Percentiles rank a stretch among this genome's conserved stretches.
Evolutionary conservation across 2,888 invertebrate genomes (phyloP).

Genomic region (Drosophila rellima): DNA sequence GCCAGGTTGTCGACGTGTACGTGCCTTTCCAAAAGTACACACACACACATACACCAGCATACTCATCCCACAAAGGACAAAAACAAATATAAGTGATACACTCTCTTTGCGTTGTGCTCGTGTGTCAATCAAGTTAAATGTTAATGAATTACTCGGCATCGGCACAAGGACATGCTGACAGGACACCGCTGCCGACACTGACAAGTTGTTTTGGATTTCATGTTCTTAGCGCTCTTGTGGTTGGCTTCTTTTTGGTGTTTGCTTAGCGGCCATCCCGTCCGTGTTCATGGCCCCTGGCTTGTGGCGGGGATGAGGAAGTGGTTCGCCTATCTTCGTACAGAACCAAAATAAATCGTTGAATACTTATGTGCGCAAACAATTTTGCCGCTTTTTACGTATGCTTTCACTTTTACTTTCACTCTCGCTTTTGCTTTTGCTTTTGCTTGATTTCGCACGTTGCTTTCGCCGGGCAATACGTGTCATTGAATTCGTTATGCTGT

Average conservation of each 20-base stretch:
- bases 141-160: slow-evolving; percentile 77
- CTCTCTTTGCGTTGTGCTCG: slow-evolving; percentile 36
- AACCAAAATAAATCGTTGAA: slow-evolving; percentile 73
- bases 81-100: neutral
- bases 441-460: slow-evolving; percentile 39
- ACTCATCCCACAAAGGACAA: neutral
- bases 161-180: slow-evolving; percentile 72
- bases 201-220: slow-evolving; percentile 68
- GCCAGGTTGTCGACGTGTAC: slow-evolving; percentile 33
- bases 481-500: slow-evolving; percentile 77
- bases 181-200: slow-evolving; percentile 57
- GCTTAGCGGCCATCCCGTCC: slow-evolving; percentile 3
- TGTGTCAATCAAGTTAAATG: slow-evolving; percentile 82
- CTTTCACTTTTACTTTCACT: slow-evolving; percentile 22
- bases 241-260: slow-evolving; percentile 18
- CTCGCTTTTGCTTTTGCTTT: slow-evolving; percentile 32
- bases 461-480: slow-evolving; percentile 61
- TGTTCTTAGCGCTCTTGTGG: slow-evolving; percentile 50
- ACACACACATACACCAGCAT: slow-evolving; percentile 3
- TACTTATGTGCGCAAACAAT: slow-evolving; percentile 73
- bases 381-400: slow-evolving; percentile 33
- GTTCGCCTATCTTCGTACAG: slow-evolving; percentile 46
- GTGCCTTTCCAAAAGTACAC: slow-evolving; percentile 49
- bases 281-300: neutral
- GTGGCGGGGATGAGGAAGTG: slow-evolving; percentile 1